phyloP scores from a whole-genome alignment of 2,888 invertebrate genomes.

The Trichacis sp. region DNA sequence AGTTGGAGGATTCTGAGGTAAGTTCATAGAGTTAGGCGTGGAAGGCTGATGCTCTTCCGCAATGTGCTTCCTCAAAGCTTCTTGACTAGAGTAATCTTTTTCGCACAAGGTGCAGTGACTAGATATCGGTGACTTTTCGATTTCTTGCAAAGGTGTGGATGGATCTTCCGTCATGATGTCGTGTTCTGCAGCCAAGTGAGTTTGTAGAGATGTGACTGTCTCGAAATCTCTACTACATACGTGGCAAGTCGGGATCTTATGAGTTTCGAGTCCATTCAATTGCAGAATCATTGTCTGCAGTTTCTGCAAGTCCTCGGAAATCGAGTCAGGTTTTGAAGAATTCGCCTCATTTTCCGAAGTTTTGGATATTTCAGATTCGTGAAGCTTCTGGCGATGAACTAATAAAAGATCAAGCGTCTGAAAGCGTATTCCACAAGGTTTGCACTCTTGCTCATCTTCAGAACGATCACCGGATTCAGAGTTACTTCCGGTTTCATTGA shows the following conservation, averaged over 20 bases:
- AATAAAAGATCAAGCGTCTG: conserved; percentile 68
- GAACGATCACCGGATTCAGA: conserved; percentile 70
- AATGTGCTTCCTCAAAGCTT: conserved; percentile 78
- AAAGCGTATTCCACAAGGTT: conserved; percentile 71
- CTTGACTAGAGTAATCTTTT: conserved; percentile 74
- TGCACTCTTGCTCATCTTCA: conserved; percentile 70
- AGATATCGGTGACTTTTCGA: conserved; percentile 61
- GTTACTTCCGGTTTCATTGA: conserved; percentile 73
- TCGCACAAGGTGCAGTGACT: conserved; percentile 72
- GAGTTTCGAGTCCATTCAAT: conserved; percentile 82
- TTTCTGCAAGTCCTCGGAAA: conserved; percentile 88
- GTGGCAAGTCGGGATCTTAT: conserved; percentile 73
- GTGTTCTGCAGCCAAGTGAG: conserved; percentile 78
- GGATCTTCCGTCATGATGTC: conserved; percentile 64
- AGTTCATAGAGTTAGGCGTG: conserved; percentile 42
- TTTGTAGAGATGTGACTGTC: conserved; percentile 78
- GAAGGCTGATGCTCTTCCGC: conserved; percentile 75
- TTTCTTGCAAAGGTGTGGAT: conserved; percentile 50
- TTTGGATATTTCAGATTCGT: conserved; percentile 54
- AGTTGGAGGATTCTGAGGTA: conserved; percentile 41
- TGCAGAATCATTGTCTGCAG: conserved; percentile 92
- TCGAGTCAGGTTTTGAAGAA: conserved; percentile 70
- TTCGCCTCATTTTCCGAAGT: conserved; percentile 55
- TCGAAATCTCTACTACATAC: conserved; percentile 81
- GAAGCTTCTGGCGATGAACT: conserved; percentile 58